These are phyloP conservation scores for Cordilura impudica DNA, from an alignment of 2,888 invertebrate genomes.

Conservation along the genomic window DNA sequence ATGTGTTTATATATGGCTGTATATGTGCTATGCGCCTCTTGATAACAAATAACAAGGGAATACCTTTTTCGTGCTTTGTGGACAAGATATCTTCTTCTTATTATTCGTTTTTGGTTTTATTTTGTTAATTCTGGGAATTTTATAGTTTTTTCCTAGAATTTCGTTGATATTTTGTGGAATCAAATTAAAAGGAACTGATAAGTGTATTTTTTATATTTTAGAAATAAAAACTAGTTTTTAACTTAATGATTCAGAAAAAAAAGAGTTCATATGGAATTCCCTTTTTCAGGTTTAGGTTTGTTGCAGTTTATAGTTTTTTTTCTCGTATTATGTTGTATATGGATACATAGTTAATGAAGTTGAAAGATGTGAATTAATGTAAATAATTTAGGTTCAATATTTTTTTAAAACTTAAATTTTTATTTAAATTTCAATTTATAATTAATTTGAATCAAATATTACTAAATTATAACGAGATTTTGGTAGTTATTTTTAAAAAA, in stretches of 20 bases:
- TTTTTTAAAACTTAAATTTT: constrained; percentile 13
- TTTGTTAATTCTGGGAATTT: constrained; percentile 75
- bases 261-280: constrained; percentile 46
- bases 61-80: constrained; percentile 68
- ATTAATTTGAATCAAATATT: no score
- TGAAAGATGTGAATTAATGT: constrained; percentile 41
- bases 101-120: no score
- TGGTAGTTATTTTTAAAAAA: no score
- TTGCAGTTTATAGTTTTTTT: constrained; percentile 8
- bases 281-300: constrained; percentile 50
- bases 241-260: neutral
- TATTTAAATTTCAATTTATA: no score
- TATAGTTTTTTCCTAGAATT: constrained; percentile 75
- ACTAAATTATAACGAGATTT: no score
- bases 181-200: constrained; percentile 65
- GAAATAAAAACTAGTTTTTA: constrained; percentile 30
- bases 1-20: neutral
- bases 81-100: constrained; percentile 32
- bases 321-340: neutral
- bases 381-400: constrained; percentile 12
- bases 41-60: constrained; percentile 70
- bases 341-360: constrained; percentile 57
- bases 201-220: constrained; percentile 33
- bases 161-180: constrained; percentile 64
- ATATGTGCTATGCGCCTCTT: constrained; percentile 51